Conservation (phyloP, 2,797 vertebrate genomes). For the Melanotaenia parkinsoni region DNA sequence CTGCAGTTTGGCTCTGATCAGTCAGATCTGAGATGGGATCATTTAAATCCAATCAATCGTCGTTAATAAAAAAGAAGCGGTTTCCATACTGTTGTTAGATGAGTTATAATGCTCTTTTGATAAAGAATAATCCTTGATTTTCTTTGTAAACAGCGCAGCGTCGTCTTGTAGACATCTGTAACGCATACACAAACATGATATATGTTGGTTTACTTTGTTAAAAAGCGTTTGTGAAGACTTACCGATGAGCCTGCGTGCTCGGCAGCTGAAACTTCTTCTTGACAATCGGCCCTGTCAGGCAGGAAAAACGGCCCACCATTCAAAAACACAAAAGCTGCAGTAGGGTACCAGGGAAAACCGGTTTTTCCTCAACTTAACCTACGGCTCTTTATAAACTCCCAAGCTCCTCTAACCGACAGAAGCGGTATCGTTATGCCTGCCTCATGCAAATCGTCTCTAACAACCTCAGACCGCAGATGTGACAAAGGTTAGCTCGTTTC, state of each 20-base stretch:
- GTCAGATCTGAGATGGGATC: constrained; percentile 14
- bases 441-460: not conserved
- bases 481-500: constrained; percentile 20
- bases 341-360: constrained; percentile 53
- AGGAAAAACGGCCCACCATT: constrained; percentile 52
- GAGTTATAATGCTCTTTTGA: constrained; percentile 1
- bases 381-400: constrained; percentile 16
- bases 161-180: not conserved
- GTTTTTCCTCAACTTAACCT: constrained; percentile 47
- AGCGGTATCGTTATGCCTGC: not conserved
- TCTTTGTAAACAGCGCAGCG: not conserved
- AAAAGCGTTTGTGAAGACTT: constrained; percentile 36
- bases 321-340: constrained; percentile 44
- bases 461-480: not conserved
- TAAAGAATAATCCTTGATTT: not conserved
- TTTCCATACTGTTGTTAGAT: constrained; percentile 5
- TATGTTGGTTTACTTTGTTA: not conserved
- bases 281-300: constrained; percentile 51
- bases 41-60: constrained; percentile 14
- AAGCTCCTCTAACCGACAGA: not conserved
- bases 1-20: constrained; percentile 35
- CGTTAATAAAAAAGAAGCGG: constrained; percentile 1
- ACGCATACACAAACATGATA: not conserved
- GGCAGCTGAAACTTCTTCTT: constrained; percentile 27
- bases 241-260: constrained; percentile 38